A percentile compares a stretch with the other conserved stretches of the same genome.
These are phyloP conservation scores for Eulemur mongoz DNA, from an alignment of 2,797 vertebrate species.

Conservation along the genomic window DNA sequence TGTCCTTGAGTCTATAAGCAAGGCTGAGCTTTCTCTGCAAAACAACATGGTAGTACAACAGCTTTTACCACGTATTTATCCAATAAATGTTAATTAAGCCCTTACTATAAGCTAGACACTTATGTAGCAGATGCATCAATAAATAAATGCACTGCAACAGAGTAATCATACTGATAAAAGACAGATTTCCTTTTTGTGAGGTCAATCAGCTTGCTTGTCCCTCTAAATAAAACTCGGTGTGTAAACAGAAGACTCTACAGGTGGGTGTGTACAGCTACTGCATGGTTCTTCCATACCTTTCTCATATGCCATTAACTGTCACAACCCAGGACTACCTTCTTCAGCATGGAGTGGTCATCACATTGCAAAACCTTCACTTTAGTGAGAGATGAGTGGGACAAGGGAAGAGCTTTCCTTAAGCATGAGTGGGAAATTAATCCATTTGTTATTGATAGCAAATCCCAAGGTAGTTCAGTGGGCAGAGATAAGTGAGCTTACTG, in stretches of 20 bases:
- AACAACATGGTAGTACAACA: background rate
- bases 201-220: background rate
- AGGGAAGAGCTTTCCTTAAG: background rate
- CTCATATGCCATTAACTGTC: background rate
- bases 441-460: background rate
- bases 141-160: background rate
- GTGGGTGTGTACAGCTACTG: accelerated
- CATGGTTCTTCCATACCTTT: background rate
- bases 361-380: background rate
- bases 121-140: background rate
- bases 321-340: background rate
- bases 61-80: background rate
- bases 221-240: background rate
- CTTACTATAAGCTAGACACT: background rate
- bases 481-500: background rate
- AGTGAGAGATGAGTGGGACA: background rate
- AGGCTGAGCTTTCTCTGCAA: background rate
- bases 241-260: background rate
- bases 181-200: background rate
- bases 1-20: background rate
- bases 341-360: background rate
- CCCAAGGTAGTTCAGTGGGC: background rate
- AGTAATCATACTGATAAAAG: background rate
- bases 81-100: background rate
- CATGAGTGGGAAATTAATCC: background rate